Evolutionary conservation across 2,113 vertebrate species (phyloP), one percentile per base, ranked within the genome.

Genomic region (Castor canadensis): DNA sequence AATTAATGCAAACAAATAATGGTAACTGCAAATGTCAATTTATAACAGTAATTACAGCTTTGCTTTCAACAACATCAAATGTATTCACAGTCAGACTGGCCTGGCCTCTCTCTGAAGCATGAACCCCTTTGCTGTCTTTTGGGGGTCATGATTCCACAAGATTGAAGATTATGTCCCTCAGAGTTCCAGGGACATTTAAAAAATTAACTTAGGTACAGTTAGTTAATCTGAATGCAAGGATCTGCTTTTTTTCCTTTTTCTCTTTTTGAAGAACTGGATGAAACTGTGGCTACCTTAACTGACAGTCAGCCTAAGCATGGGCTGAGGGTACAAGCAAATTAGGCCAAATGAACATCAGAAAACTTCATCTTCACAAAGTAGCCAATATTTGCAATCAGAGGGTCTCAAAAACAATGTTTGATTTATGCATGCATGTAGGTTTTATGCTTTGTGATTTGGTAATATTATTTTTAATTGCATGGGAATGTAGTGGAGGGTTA

Each of bases 391-490:
- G 24, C 12, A 54, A 52, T 67, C 26, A 83, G 12, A 62, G 62
- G 11, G 60, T 49, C 47, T 93, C 69, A 82, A 95, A 66, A 56
- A 89, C 73, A 96, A 56, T 35, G 40, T 80, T 79, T 81, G 49
- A 66, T 43, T 77, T n/a, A 40, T 3, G 12, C 43, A 35, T 38
- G 71, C 35, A 91, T 82, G 3, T 45, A 76, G 45, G 4, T 38
- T 73, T 89, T 82, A 45, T 72, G 10, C 45, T 13, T 76, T 43
- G 16, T 16, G 58, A 54, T 91, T 84, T n/a, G n/a, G n/a, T n/a
- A n/a, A n/a, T n/a, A n/a, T n/a, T n/a, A n/a, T n/a, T n/a, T n/a
- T 94, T 81, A 35, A 80, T 81, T 76, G 66, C 38, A 30, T 49
- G 22, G 7, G 10, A 15, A 35, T 38, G 20, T 20, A 20, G 13